phyloP scores from a whole-genome alignment of 2,797 vertebrate species.

The Cephalopachus bancanus region DNA sequence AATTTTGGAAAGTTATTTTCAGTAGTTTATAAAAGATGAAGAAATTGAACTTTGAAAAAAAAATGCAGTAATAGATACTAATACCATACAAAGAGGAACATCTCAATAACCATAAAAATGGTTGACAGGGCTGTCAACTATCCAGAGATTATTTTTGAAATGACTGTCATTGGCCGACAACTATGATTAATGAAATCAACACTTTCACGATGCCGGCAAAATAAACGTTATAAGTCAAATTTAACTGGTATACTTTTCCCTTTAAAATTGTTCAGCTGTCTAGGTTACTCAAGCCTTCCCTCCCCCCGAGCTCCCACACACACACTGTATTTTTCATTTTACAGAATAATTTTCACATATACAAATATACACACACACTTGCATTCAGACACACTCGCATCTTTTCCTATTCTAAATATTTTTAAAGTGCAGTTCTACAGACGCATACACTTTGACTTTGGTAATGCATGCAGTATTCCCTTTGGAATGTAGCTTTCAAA shows the following conservation, averaged over 20 bases:
- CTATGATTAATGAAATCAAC: conserved; percentile 68
- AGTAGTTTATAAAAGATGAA: neutral
- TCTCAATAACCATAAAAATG: conserved; percentile 67
- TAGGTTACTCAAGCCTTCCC: neutral
- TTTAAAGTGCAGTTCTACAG: neutral
- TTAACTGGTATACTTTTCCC: neutral
- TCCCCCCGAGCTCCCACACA: too few relatives aligned
- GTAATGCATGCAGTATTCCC: neutral
- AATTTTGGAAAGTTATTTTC: neutral
- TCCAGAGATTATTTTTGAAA: conserved; percentile 67
- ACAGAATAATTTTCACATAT: neutral
- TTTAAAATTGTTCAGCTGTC: conserved; percentile 50
- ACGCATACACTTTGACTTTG: neutral
- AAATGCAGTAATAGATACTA: neutral
- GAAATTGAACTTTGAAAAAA: conserved; percentile 22
- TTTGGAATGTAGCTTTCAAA: neutral
- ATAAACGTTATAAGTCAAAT: conserved; percentile 33
- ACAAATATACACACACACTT: neutral
- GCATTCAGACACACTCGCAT: neutral
- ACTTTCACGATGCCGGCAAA: conserved; percentile 50
- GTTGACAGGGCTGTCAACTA: conserved; percentile 35
- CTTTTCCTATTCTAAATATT: neutral
- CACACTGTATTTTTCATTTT: neutral
- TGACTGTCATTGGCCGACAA: conserved; percentile 39
- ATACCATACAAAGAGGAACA: conserved; percentile 1